Conservation (phyloP, 1,140 invertebrate species). For the Carposina sasakii region DNA sequence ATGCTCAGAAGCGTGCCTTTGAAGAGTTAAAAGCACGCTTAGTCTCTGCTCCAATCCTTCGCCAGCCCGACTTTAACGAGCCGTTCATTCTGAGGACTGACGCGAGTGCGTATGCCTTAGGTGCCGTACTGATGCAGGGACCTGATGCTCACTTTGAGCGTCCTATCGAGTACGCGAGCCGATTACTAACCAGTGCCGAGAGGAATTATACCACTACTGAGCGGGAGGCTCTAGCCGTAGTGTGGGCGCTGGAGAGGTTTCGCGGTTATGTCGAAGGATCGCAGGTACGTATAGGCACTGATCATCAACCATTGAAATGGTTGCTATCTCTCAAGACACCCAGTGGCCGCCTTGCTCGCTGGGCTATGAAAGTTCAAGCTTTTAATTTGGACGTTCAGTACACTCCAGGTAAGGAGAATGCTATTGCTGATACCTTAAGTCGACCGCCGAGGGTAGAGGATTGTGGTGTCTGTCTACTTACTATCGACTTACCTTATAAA, state of each 20-base stretch:
- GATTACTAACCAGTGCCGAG: slow-evolving; percentile 22
- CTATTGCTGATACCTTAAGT: slow-evolving; percentile 21
- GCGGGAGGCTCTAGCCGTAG: slow-evolving; percentile 49
- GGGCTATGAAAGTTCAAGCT: slow-evolving; percentile 51
- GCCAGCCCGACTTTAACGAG: slow-evolving; percentile 19
- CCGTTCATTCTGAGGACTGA: slow-evolving; percentile 30
- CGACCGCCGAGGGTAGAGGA: slow-evolving; percentile 6
- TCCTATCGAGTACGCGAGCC: slow-evolving; percentile 1
- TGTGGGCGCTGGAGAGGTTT: slow-evolving; percentile 45
- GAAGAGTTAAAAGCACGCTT: slow-evolving; percentile 18
- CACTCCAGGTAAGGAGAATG: slow-evolving; percentile 24
- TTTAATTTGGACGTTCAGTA: slow-evolving; percentile 32
- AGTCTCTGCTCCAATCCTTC: slow-evolving; percentile 15
- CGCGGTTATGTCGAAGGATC: slow-evolving; percentile 36
- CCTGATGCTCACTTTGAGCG: neutral
- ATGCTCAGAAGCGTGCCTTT: neutral
- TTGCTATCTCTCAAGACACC: slow-evolving; percentile 49
- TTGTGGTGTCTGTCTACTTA: slow-evolving; percentile 7
- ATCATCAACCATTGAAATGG: slow-evolving; percentile 66
- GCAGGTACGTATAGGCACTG: slow-evolving; percentile 50
- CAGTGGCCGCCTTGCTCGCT: slow-evolving; percentile 42
- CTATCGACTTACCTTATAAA: slow-evolving; percentile 7
- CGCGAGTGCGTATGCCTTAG: slow-evolving; percentile 32
- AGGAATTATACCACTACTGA: slow-evolving; percentile 44
- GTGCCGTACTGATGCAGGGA: slow-evolving; percentile 11